These are phyloP conservation scores for Heliconius hortense DNA, from an alignment of 2,888 invertebrate genomes.

Conservation along the genomic window DNA sequence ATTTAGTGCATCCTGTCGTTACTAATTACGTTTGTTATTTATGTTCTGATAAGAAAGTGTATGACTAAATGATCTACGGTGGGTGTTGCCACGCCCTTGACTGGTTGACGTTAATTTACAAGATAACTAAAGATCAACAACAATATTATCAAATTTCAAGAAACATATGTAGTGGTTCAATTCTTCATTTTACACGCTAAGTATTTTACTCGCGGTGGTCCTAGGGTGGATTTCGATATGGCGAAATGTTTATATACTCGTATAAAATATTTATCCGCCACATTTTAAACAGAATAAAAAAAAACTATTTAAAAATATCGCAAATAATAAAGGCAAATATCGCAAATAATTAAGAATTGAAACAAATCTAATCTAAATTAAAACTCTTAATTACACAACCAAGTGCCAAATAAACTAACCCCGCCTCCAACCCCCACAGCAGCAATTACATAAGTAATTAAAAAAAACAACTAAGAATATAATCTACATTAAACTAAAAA, in stretches of 20 bases:
- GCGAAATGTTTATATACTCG: not conserved
- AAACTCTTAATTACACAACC: not conserved
- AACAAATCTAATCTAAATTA: no score
- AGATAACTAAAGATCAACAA: not conserved
- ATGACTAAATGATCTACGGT: conserved; percentile 5
- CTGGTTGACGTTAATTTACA: not conserved
- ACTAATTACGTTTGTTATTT: conserved; percentile 32
- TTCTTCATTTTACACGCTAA: no score
- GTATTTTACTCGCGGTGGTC: not conserved
- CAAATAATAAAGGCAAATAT: no score
- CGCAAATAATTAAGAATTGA: no score
- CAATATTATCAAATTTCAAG: not conserved
- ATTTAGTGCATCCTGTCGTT: conserved; percentile 30
- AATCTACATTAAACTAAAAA: conserved; percentile 16
- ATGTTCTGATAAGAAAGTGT: conserved; percentile 24
- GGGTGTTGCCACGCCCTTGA: conserved; percentile 6
- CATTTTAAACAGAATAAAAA: no score
- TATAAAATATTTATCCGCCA: not conserved
- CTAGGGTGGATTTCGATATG: not conserved
- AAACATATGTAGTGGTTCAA: no score
- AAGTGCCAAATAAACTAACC: not conserved
- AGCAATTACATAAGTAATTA: conserved; percentile 11
- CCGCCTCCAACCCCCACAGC: not conserved
- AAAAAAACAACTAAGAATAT: conserved; percentile 15
- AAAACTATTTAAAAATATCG: no score